Base-by-base conservation (phyloP, 2,888 invertebrate species). In the Elysia crispata region DNA sequence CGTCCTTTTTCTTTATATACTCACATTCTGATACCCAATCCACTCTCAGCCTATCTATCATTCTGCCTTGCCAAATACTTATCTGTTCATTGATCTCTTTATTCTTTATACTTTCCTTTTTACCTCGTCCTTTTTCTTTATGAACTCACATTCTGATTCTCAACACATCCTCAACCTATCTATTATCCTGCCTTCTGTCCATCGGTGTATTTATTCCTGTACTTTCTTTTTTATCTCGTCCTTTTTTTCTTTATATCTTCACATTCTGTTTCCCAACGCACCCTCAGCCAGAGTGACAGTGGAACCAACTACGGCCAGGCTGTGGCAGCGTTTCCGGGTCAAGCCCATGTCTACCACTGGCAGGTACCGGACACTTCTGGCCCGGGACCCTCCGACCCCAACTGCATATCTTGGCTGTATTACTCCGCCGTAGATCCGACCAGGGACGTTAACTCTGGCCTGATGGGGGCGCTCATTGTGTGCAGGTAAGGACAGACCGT, bases 381-480 rank as follows among this genome's bases (percentile, higher is more conserved):
- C 1, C 88, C 88, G 0, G 87, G 86, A 0, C 77, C 80, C 13
- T 85, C 85, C 60, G 88, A 89, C 57, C 87, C 88, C 3, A 86
- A 85, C 79, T 89, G 88, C 77, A 84, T 88, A 11, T 82, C 84
- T 1, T 86, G 86, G 84, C 62, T 86, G 70, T 89, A 89, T 67
- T 85, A 85, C 66, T 89, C 89, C 1, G 83, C 85, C 3, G 82
- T 86, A 1, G 83, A 86, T 72, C 84, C 85, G 28, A 81, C 83
- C 54, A 78, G 82, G 23, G 89, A 89, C 75, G 84, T 83, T 1
- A 83, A 85, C 28, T 80, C 85, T 33, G 89, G 89, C 1, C 79
- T 89, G 28, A 82, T 89, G 54, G 89, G 89, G 3, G 84, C 87
- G 0, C 60, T 88, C 11, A 76, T 89, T 67, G 84, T 88, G 11